Conservation (phyloP, 2,797 vertebrate genomes). For the Selene dorsalis region DNA sequence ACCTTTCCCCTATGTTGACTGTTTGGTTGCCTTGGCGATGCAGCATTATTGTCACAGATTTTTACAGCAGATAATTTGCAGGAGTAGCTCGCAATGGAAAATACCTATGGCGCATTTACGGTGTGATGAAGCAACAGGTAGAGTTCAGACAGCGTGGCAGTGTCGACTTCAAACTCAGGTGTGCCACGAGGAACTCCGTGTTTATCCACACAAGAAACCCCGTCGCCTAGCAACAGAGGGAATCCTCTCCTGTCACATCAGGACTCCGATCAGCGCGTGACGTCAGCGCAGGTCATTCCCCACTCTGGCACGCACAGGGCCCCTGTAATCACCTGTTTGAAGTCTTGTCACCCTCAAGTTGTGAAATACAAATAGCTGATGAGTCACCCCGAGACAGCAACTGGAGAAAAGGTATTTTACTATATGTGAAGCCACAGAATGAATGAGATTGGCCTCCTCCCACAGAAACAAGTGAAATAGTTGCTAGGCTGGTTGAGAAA, state of each 20-base stretch:
- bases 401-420: conserved; percentile 62
- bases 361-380: conserved; percentile 66
- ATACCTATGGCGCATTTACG: conserved; percentile 74
- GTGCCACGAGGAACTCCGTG: conserved; percentile 75
- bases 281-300: conserved; percentile 75
- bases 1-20: conserved; percentile 44
- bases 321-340: conserved; percentile 50
- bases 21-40: conserved; percentile 59
- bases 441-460: conserved; percentile 58
- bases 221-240: conserved; percentile 80
- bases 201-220: conserved; percentile 77
- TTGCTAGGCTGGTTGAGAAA: conserved; percentile 53
- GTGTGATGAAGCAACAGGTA: conserved; percentile 71
- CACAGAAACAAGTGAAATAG: conserved; percentile 65
- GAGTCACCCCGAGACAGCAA: conserved; percentile 70
- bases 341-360: conserved; percentile 51
- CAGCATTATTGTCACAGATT: conserved; percentile 29
- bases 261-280: conserved; percentile 69
- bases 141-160: conserved; percentile 70
- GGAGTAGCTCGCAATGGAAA: conserved; percentile 65
- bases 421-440: conserved; percentile 41
- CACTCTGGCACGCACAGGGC: conserved; percentile 50
- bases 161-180: conserved; percentile 73
- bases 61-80: conserved; percentile 42
- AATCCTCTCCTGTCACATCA: conserved; percentile 71